phyloP scores from a whole-genome alignment of 2,888 invertebrate species.

The Galerucella calmariensis region DNA sequence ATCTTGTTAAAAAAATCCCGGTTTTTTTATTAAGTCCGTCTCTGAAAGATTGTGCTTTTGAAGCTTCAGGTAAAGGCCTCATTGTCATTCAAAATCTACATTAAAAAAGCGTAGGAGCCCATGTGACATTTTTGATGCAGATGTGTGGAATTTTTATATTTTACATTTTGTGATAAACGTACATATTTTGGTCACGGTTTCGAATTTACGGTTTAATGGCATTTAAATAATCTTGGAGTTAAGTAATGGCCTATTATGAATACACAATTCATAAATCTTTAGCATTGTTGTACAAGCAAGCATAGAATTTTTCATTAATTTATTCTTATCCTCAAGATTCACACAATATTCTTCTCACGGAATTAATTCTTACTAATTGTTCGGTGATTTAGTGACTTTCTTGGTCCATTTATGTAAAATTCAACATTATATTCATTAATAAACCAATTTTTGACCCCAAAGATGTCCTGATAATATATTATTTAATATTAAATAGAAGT shows the following conservation, averaged over 20 bases:
- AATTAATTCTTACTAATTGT: slow-evolving; percentile 32
- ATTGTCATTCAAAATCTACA: slow-evolving; percentile 51
- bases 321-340: slow-evolving; percentile 20
- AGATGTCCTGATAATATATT: not conserved
- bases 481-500: too few relatives aligned
- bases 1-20: too few relatives aligned
- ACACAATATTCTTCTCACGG: slow-evolving; percentile 16
- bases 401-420: slow-evolving; percentile 27
- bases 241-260: slow-evolving; percentile 46
- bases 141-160: slow-evolving; percentile 37
- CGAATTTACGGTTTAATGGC: slow-evolving; percentile 48
- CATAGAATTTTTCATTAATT: slow-evolving; percentile 17
- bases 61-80: slow-evolving; percentile 27
- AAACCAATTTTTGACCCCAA: not conserved
- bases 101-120: slow-evolving; percentile 48
- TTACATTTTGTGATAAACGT: slow-evolving; percentile 53
- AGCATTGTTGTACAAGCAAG: slow-evolving; percentile 2
- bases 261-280: slow-evolving; percentile 44
- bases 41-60: not conserved
- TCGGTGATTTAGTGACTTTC: slow-evolving; percentile 25
- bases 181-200: slow-evolving; percentile 56
- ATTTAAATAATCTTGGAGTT: slow-evolving; percentile 48
- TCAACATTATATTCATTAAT: not conserved
- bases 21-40: too few relatives aligned
- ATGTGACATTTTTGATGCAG: slow-evolving; percentile 27